These are phyloP conservation scores for Microcebus tavaratra DNA, from an alignment of 2,113 vertebrate species.

Conservation along the genomic window DNA sequence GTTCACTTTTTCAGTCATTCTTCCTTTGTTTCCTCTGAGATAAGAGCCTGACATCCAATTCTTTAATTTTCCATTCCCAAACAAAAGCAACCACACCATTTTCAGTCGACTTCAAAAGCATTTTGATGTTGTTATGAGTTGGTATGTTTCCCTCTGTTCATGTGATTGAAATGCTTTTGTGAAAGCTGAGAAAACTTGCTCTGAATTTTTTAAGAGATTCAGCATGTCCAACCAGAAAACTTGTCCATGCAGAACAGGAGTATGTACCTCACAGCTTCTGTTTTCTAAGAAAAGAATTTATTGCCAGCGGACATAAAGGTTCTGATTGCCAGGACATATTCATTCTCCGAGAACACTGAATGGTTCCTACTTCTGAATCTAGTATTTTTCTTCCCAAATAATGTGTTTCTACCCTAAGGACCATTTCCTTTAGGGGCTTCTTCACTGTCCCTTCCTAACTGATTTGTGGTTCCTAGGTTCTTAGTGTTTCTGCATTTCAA, in stretches of 20 bases:
- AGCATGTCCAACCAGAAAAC: neutral
- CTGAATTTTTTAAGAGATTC: slow-evolving; percentile 53
- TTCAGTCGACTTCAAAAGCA: slow-evolving; percentile 29
- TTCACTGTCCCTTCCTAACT: neutral
- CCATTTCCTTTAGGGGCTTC: neutral
- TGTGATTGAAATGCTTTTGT: slow-evolving; percentile 12
- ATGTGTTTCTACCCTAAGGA: neutral
- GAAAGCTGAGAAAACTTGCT: slow-evolving; percentile 53
- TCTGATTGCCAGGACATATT: neutral
- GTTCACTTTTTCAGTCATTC: neutral
- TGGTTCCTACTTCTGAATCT: neutral
- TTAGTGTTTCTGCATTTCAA: neutral
- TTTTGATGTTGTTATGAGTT: slow-evolving; percentile 2
- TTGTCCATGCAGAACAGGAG: neutral
- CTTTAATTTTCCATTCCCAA: slow-evolving; percentile 44
- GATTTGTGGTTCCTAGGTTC: slow-evolving; percentile 2
- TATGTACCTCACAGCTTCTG: neutral
- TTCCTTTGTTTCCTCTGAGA: slow-evolving; percentile 48
- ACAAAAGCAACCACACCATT: slow-evolving; percentile 40
- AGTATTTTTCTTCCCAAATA: neutral
- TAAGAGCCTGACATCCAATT: slow-evolving; percentile 1
- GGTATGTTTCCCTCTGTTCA: slow-evolving; percentile 36
- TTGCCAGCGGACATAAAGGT: neutral
- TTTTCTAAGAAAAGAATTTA: slow-evolving; percentile 9
- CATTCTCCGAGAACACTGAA: neutral